Conservation (phyloP, 35 echinoderm and acorn worm species). For the Patiria miniata region DNA sequence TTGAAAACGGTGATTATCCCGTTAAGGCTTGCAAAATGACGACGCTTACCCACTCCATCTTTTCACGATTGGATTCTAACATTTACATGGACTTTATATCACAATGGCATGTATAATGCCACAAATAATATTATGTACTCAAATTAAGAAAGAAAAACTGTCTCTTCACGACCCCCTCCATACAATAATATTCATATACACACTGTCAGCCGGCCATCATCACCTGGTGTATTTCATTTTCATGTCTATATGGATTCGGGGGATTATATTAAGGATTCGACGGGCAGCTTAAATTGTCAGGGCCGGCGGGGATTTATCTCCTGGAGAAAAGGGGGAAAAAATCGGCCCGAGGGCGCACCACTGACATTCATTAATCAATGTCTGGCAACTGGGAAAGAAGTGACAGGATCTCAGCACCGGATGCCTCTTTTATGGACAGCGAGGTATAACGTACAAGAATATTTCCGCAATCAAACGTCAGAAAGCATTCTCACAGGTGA, state of each 20-base stretch:
- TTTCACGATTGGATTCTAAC: too few species aligned
- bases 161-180: not conserved
- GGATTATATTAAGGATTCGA: not conserved
- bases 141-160: too few species aligned
- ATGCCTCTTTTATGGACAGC: conserved; percentile 11
- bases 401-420: conserved; percentile 6
- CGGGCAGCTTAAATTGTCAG: conserved; percentile 6
- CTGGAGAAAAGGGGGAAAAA: too few species aligned
- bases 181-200: not conserved
- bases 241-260: not conserved
- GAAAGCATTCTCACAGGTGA: conserved; percentile 25
- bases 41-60: too few species aligned
- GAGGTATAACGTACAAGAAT: not conserved
- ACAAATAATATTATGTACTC: too few species aligned
- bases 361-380: conserved; percentile 26
- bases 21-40: too few species aligned
- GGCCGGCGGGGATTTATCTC: not conserved
- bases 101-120: too few species aligned
- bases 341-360: not conserved
- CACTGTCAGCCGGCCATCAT: not conserved
- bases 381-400: not conserved
- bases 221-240: not conserved
- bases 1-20: too few species aligned
- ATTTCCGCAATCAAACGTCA: conserved; percentile 33
- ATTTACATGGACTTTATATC: too few species aligned